These are phyloP conservation scores for Aphelinus atriplicis DNA, from an alignment of 1,140 invertebrate genomes.

Conservation along the genomic window DNA sequence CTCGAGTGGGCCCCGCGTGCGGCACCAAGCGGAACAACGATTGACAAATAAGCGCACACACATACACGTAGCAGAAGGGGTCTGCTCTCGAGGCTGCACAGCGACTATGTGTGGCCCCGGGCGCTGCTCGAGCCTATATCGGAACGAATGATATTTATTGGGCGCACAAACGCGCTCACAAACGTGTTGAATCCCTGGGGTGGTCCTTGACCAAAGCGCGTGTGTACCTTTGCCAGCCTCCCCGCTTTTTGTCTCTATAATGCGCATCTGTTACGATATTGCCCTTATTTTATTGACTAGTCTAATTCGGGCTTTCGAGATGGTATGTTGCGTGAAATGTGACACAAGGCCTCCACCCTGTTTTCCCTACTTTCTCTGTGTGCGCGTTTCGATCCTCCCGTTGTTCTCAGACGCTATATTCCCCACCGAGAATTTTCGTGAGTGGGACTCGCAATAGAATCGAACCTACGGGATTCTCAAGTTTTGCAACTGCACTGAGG, in stretches of 20 bases:
- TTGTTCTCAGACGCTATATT: too few species aligned
- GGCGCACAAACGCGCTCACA: constrained; percentile 25
- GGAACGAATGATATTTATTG: constrained; percentile 44
- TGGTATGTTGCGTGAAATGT: too few species aligned
- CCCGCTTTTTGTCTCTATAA: constrained; percentile 24
- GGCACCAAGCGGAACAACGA: background rate
- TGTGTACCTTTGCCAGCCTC: background rate
- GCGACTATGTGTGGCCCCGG: too few species aligned
- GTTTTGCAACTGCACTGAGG: too few species aligned
- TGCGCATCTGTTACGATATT: constrained; percentile 35
- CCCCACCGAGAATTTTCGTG: too few species aligned
- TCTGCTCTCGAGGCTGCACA: too few species aligned
- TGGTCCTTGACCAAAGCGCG: constrained; percentile 3
- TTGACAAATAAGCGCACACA: constrained; percentile 18
- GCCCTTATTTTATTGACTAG: constrained; percentile 15
- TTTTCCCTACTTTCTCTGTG: too few species aligned
- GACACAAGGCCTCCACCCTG: too few species aligned
- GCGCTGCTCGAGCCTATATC: constrained; percentile 33
- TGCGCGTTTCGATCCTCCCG: too few species aligned
- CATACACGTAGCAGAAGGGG: too few species aligned
- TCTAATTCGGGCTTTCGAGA: constrained; percentile 20
- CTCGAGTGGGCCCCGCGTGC: background rate
- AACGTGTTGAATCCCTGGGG: constrained; percentile 25
- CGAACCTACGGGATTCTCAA: too few species aligned
- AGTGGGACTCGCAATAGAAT: too few species aligned